Conservation (phyloP, 1,140 invertebrate genomes). For the Anoplolepis gracilipes region DNA sequence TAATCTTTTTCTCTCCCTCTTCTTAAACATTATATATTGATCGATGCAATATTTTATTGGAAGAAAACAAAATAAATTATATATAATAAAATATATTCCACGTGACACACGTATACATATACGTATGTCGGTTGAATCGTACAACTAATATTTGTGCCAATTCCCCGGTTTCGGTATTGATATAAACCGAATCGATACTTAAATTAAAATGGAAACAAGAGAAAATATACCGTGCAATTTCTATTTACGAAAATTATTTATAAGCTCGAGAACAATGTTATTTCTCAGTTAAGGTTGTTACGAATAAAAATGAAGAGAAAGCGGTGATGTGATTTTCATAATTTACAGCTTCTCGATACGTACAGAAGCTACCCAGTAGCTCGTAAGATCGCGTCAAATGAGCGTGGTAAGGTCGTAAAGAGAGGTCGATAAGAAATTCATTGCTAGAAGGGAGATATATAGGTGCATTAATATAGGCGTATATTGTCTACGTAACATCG, state of each 20-base stretch:
- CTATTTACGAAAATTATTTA: neutral
- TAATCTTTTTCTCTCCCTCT: neutral
- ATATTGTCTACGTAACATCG: neutral
- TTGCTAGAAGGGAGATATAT: slow-evolving; percentile 15
- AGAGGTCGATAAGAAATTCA: slow-evolving; percentile 19
- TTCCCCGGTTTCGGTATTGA: neutral
- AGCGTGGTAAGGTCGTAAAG: slow-evolving; percentile 14
- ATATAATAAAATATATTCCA: neutral
- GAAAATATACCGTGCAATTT: neutral
- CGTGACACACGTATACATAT: neutral
- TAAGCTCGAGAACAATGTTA: neutral
- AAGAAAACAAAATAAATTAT: no score
- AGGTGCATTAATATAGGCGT: no score
- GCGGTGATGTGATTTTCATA: slow-evolving; percentile 5
- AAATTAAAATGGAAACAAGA: neutral
- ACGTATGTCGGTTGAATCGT: neutral
- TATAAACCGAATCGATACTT: neutral
- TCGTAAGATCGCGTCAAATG: slow-evolving; percentile 31
- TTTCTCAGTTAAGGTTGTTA: neutral
- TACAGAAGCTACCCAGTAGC: neutral
- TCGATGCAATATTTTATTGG: neutral
- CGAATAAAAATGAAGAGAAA: neutral
- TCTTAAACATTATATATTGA: neutral
- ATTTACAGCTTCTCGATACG: neutral
- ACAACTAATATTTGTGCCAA: neutral